phyloP scores from a whole-genome alignment of 2,888 invertebrate genomes.

The Cremastinae sp. region DNA sequence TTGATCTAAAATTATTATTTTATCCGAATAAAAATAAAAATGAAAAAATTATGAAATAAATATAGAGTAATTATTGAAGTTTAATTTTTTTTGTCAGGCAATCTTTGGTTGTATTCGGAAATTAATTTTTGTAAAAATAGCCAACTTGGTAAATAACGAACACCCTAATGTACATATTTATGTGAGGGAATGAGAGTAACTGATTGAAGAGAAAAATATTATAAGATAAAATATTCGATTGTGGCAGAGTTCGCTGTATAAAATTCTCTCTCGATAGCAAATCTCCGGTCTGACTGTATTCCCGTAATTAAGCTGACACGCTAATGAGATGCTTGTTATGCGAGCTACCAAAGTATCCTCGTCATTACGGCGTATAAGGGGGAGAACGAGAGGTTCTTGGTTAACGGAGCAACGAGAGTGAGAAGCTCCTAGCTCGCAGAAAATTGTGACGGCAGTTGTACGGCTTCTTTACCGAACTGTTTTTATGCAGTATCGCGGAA shows the following conservation, averaged over 20 bases:
- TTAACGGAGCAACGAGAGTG: neutral
- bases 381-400: slow-evolving; percentile 46
- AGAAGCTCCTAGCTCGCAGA: neutral
- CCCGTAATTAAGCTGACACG: slow-evolving; percentile 60
- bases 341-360: slow-evolving; percentile 17
- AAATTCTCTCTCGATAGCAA: slow-evolving; percentile 2
- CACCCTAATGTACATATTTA: too few species aligned
- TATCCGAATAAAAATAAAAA: too few species aligned
- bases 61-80: too few species aligned
- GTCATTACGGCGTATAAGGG: slow-evolving; percentile 37
- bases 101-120: too few species aligned
- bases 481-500: neutral
- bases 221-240: neutral
- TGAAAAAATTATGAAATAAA: too few species aligned
- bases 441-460: neutral
- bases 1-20: too few species aligned
- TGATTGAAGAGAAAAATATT: neutral
- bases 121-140: too few species aligned
- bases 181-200: too few species aligned
- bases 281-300: slow-evolving; percentile 54
- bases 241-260: neutral
- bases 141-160: too few species aligned
- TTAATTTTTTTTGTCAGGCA: neutral
- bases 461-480: slow-evolving; percentile 5
- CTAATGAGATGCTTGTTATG: slow-evolving; percentile 56